phyloP scores from a whole-genome alignment of 2,113 vertebrate genomes.

The Cyanocitta stelleri region DNA sequence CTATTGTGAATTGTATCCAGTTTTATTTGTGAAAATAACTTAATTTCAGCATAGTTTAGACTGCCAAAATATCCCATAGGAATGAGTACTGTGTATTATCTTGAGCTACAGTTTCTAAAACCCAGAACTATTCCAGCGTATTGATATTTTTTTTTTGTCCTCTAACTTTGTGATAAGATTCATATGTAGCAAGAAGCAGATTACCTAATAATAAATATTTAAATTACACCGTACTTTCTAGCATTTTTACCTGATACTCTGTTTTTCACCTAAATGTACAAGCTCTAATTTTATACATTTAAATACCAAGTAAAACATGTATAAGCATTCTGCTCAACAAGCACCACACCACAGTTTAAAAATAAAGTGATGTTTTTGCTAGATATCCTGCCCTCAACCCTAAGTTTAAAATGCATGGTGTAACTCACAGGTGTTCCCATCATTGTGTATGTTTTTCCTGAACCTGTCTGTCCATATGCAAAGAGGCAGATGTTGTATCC shows the following conservation, averaged over 20 bases:
- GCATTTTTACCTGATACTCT: background rate
- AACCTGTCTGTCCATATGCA: constrained; percentile 97
- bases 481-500: constrained; percentile 99
- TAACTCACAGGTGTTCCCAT: constrained; percentile 92
- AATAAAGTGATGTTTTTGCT: background rate
- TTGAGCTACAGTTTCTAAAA: background rate
- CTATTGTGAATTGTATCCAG: background rate
- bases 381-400: background rate
- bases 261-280: background rate
- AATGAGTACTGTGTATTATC: background rate
- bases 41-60: background rate
- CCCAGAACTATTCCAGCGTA: accelerated
- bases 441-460: constrained; percentile 98
- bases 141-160: background rate
- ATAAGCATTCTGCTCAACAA: background rate
- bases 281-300: background rate
- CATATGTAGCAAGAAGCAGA: background rate
- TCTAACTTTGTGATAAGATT: background rate
- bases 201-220: background rate
- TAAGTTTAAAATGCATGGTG: background rate
- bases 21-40: background rate
- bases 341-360: background rate
- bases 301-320: background rate
- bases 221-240: background rate
- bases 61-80: background rate